A percentile compares a stretch with the other conserved stretches of the same genome.
phyloP scores from a whole-genome alignment of 1,140 invertebrate species.

The Drosophila kanapiae region DNA sequence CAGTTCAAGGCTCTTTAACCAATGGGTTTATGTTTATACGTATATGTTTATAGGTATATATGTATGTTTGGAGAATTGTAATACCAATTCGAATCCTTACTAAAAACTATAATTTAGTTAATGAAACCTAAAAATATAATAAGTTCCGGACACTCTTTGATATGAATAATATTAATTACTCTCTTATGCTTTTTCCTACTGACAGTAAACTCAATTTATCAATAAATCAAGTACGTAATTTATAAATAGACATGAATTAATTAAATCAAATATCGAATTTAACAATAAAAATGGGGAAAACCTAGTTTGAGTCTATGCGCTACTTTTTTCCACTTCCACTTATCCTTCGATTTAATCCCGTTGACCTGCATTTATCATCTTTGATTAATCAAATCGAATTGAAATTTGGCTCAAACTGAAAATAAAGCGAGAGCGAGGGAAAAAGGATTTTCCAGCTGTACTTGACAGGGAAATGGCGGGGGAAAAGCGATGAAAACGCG shows the following conservation, averaged over 20 bases:
- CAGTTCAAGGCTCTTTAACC: conserved; percentile 64
- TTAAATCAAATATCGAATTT: background rate
- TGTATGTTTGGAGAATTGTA: background rate
- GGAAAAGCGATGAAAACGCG: conserved; percentile 26
- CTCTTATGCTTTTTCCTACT: too few relatives aligned
- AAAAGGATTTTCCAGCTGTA: conserved; percentile 42
- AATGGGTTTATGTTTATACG: conserved; percentile 18
- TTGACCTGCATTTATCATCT: conserved; percentile 32
- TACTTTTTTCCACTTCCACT: background rate
- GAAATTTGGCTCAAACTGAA: conserved; percentile 13
- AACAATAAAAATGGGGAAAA: background rate
- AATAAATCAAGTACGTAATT: too few relatives aligned
- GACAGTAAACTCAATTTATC: too few relatives aligned
- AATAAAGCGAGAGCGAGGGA: background rate
- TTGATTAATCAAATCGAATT: conserved; percentile 52
- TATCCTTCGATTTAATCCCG: conserved; percentile 13
- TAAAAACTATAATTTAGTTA: background rate
- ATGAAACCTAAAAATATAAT: too few relatives aligned
- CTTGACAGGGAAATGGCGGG: conserved; percentile 32
- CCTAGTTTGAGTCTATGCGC: background rate
- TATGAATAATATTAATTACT: too few relatives aligned
- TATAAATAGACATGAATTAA: too few relatives aligned
- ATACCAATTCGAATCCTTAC: background rate
- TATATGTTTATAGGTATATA: background rate
- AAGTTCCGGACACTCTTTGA: too few relatives aligned